Percentiles rank a stretch among this genome's conserved stretches.
phyloP scores from a whole-genome alignment of 2,797 vertebrate species.

The Myripristis murdjan region DNA sequence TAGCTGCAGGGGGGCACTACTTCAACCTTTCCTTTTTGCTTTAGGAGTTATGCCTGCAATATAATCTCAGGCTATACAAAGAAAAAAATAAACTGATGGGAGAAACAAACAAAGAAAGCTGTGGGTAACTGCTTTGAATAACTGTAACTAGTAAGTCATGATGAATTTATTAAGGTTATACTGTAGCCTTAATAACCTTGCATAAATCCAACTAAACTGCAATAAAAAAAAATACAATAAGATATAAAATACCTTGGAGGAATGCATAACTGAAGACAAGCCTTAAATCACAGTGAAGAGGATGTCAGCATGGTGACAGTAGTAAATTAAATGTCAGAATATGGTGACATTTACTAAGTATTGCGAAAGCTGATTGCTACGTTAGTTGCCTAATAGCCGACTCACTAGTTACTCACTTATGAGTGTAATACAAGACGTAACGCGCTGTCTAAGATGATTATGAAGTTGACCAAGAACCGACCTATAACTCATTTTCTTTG shows the following conservation, averaged over 20 bases:
- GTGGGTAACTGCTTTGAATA: constrained; percentile 6
- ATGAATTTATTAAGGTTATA: not conserved
- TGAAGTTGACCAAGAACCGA: constrained; percentile 13
- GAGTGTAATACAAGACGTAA: constrained; percentile 1
- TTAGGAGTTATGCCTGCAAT: constrained; percentile 2
- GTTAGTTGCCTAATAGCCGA: too few relatives aligned
- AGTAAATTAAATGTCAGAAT: too few relatives aligned
- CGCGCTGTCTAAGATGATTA: too few relatives aligned
- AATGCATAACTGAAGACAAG: not conserved
- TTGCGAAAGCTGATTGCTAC: not conserved
- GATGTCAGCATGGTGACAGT: not conserved
- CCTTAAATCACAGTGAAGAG: not conserved
- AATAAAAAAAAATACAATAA: not conserved
- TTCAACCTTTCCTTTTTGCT: constrained; percentile 4
- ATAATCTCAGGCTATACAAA: constrained; percentile 10
- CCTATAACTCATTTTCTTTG: constrained; percentile 16
- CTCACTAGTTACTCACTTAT: too few relatives aligned
- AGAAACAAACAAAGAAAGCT: not conserved
- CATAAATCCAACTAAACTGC: not conserved
- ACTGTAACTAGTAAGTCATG: not conserved
- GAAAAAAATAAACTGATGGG: constrained; percentile 5
- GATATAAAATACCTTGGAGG: not conserved
- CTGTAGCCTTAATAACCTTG: too few relatives aligned
- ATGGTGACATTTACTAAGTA: not conserved
- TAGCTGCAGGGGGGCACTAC: not conserved